Evolutionary conservation across 2,888 invertebrate species (phyloP).

Genomic region (Ellobium chinense): DNA sequence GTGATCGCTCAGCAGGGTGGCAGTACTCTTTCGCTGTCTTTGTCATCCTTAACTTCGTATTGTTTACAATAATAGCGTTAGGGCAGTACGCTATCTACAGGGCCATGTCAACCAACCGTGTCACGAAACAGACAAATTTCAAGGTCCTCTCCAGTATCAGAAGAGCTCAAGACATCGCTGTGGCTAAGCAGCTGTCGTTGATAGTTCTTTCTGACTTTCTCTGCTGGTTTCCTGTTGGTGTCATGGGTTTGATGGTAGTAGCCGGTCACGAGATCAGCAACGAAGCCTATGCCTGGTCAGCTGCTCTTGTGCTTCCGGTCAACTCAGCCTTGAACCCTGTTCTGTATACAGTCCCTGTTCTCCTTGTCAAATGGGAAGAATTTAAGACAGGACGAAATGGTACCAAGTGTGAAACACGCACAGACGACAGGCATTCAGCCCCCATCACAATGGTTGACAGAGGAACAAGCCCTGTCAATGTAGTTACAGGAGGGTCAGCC

Average conservation of each 20-base stretch:
- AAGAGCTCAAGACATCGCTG: constrained; percentile 57
- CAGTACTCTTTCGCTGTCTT: constrained; percentile 74
- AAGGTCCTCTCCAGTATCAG: constrained; percentile 24
- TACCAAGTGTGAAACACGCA: too few relatives aligned
- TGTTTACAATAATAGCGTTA: constrained; percentile 70
- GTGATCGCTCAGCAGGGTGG: constrained; percentile 73
- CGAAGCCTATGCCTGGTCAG: constrained; percentile 32
- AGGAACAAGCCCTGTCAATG: too few relatives aligned
- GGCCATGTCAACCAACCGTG: constrained; percentile 76
- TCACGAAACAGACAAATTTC: constrained; percentile 59
- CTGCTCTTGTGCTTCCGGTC: constrained; percentile 26
- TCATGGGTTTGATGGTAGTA: constrained; percentile 36
- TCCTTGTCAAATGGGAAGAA: background rate
- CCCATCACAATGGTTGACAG: too few relatives aligned
- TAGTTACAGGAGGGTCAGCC: too few relatives aligned
- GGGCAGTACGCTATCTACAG: constrained; percentile 75
- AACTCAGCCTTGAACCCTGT: constrained; percentile 39
- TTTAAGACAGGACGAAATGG: too few relatives aligned
- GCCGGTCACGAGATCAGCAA: constrained; percentile 3
- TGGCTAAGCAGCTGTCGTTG: constrained; percentile 69
- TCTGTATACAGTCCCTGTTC: constrained; percentile 21
- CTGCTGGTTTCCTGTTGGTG: constrained; percentile 69
- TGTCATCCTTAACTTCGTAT: constrained; percentile 70
- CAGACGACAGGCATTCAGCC: too few relatives aligned
- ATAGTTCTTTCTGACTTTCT: constrained; percentile 69